These are phyloP conservation scores for Muntiacus reevesi DNA, from an alignment of 2,113 vertebrate species.

Conservation along the genomic window DNA sequence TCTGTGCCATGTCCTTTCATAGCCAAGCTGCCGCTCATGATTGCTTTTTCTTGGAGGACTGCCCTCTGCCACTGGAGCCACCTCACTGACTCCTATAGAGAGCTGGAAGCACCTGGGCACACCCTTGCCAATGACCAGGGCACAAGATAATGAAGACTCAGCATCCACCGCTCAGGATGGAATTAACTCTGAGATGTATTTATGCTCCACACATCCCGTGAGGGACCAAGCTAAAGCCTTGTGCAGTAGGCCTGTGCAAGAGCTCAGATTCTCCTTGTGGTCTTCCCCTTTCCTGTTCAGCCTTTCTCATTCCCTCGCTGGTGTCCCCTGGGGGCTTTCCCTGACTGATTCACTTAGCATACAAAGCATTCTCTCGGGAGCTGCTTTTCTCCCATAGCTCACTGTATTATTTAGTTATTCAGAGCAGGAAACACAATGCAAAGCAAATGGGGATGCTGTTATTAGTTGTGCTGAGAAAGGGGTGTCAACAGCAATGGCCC, in stretches of 20 bases:
- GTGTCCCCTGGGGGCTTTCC: neutral
- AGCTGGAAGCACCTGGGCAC: neutral
- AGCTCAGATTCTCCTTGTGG: neutral
- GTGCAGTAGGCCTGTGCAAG: neutral
- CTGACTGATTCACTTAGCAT: neutral
- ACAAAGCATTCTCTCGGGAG: neutral
- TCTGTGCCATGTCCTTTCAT: neutral
- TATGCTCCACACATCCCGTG: neutral
- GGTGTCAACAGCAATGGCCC: neutral
- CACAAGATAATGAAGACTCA: neutral
- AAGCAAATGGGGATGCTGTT: neutral
- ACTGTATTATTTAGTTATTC: neutral
- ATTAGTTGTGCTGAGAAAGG: neutral
- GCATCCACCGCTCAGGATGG: neutral
- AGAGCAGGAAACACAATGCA: neutral
- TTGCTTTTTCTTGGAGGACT: neutral
- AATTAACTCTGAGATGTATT: neutral
- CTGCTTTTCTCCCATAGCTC: neutral
- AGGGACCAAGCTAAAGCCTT: neutral
- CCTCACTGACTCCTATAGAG: neutral
- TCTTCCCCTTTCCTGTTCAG: neutral
- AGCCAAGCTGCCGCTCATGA: accelerated
- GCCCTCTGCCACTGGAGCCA: neutral
- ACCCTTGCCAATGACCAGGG: neutral
- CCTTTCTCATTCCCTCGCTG: neutral